Percentiles rank a stretch among this genome's conserved stretches.
phyloP scores from a whole-genome alignment of 1,140 invertebrate species.

The Leptinotarsa texana region DNA sequence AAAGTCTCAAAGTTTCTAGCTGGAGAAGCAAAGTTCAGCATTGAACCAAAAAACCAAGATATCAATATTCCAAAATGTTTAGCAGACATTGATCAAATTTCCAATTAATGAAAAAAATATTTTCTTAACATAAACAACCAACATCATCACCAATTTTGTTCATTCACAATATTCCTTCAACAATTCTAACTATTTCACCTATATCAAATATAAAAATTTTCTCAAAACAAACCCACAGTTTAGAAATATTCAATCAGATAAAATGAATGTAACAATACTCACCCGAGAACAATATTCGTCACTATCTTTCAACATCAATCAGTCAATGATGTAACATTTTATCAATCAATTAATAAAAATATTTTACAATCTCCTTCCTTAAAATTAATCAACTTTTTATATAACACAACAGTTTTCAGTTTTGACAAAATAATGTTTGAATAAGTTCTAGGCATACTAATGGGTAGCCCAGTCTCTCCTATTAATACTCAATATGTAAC shows the following conservation, averaged over 20 bases:
- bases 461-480: too few relatives aligned
- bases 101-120: not conserved
- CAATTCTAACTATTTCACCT: not conserved
- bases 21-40: not conserved
- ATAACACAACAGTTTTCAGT: too few relatives aligned
- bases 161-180: not conserved
- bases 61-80: not conserved
- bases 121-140: not conserved
- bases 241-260: not conserved
- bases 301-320: too few relatives aligned
- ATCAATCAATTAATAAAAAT: too few relatives aligned
- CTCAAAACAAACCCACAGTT: not conserved
- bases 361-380: too few relatives aligned
- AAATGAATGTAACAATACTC: too few relatives aligned
- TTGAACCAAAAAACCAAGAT: not conserved
- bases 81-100: not conserved
- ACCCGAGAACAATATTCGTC: too few relatives aligned
- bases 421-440: too few relatives aligned
- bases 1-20: not conserved
- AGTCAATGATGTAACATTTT: too few relatives aligned
- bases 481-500: too few relatives aligned
- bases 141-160: not conserved
- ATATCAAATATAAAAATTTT: not conserved
- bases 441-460: too few relatives aligned
- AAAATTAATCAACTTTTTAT: too few relatives aligned